Evolutionary conservation across 2,888 invertebrate species (phyloP).

Genomic region (Cantharis nigra): DNA sequence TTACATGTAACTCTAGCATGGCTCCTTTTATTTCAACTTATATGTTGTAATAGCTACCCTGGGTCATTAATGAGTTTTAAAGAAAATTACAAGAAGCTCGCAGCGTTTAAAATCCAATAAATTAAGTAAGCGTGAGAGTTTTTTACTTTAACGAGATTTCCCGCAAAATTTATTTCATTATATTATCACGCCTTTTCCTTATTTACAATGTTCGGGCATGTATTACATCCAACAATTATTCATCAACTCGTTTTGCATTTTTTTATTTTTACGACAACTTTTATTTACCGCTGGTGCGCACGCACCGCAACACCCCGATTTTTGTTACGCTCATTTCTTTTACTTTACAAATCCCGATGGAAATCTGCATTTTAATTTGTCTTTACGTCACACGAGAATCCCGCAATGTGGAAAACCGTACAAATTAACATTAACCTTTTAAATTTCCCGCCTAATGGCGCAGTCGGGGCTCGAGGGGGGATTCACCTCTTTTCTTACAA

Average conservation of each 20-base stretch:
- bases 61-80: background rate
- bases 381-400: background rate
- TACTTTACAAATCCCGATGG: background rate
- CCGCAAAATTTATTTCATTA: background rate
- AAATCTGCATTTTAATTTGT: background rate
- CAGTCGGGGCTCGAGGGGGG: background rate
- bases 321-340: background rate
- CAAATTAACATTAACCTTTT: background rate
- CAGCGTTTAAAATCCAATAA: background rate
- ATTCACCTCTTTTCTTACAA: background rate
- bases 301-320: background rate
- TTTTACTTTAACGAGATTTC: background rate
- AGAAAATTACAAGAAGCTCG: background rate
- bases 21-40: background rate
- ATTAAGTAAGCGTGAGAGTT: background rate
- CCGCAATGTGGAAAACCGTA: background rate
- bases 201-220: background rate
- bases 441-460: background rate
- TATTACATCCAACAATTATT: background rate
- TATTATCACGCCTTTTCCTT: background rate
- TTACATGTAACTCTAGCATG: background rate
- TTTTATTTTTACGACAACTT: background rate
- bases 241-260: background rate
- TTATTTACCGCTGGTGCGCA: background rate
- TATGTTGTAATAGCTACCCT: background rate